Percentiles rank a stretch among this genome's conserved stretches.
Evolutionary conservation across 2,113 vertebrate species (phyloP).

Genomic region (sheep (Ovis aries)): ARS-UI_Ramb_v3.0 NC_056056.1:184660501-184661000

Average conservation of each 20-base stretch:
- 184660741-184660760: not conserved
- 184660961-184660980: not conserved
- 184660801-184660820: not conserved
- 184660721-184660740: not conserved
- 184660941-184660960: not conserved
- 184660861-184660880: constrained; percentile 41
- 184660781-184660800: not conserved
- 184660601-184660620: not conserved
- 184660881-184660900: not conserved
- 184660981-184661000: constrained; percentile 45
- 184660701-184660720: not conserved
- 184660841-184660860: constrained; percentile 64
- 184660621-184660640: not conserved
- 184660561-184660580: not conserved
- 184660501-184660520: not conserved
- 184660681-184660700: not conserved
- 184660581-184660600: not conserved
- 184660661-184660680: not conserved
- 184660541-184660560: not conserved
- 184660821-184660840: not conserved
- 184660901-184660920: not conserved
- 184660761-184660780: not conserved
- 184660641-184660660: not conserved
- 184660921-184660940: not conserved
- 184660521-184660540: not conserved